phyloP scores from a whole-genome alignment of 1,140 invertebrate genomes.

The Temnothorax nylanderi region DNA sequence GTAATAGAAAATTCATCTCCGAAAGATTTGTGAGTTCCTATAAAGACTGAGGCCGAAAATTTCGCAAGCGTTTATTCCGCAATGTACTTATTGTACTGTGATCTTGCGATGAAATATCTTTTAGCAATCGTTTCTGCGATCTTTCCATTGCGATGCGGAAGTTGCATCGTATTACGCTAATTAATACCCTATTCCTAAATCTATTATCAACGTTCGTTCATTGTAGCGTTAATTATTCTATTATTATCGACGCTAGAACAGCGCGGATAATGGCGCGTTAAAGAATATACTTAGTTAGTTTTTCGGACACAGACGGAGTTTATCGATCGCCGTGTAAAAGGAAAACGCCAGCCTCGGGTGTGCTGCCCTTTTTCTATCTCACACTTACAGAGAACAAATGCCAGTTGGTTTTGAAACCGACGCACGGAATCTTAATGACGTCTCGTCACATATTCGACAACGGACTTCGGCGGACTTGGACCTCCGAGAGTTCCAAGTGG shows the following conservation, averaged over 20 bases:
- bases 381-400: slow-evolving; percentile 34
- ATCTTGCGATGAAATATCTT: neutral
- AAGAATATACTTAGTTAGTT: neutral
- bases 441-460: slow-evolving; percentile 15
- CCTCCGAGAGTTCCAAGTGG: neutral
- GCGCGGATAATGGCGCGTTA: neutral
- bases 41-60: neutral
- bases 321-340: neutral
- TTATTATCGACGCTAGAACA: neutral
- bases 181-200: slow-evolving; percentile 11
- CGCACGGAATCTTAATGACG: slow-evolving; percentile 41
- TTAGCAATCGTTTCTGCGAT: neutral
- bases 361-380: slow-evolving; percentile 33
- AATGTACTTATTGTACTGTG: neutral
- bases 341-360: neutral
- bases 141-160: neutral
- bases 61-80: neutral
- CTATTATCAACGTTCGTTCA: slow-evolving; percentile 21
- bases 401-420: slow-evolving; percentile 19
- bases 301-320: neutral
- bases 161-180: neutral
- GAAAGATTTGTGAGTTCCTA: neutral
- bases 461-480: neutral
- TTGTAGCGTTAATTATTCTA: slow-evolving; percentile 14
- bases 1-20: neutral